Evolutionary conservation across 2,888 invertebrate genomes (phyloP), one percentile per base, ranked within the genome.

Genomic region (Metopia argyrocephala): DNA sequence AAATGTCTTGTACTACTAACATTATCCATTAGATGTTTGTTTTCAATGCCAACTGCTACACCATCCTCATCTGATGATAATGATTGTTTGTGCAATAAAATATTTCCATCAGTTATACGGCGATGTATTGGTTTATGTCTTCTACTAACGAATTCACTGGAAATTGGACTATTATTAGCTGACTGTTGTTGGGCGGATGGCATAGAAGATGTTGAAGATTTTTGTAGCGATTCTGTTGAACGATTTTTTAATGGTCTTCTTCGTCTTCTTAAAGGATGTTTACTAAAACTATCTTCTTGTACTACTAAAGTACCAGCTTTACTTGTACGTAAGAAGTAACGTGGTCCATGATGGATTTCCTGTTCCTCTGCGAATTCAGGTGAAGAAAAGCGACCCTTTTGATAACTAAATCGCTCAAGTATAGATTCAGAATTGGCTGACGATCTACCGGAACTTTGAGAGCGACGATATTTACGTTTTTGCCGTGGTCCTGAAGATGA

Each of bases 221-320:
- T 65, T 25, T 70, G 66, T 23, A 48, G 57, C 5, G 78, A 31
- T 27, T 79, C 83, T 9, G 73, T 52, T 0, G 87, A 87, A 25
- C 85, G 83, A 62, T 74, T 45, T 57, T 76, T 82, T 7, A 59
- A 20, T 2, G 62, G 56, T 15, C 84, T 84, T 6, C 83, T 86
- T 18, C 90, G 86, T 6, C 90, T 88, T 52, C 86, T 84, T 61
- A 87, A 85, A 20, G 89, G 88, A 78, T 86, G 86, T 0, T 85
- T 84, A 50, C 81, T 85, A 56, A 91, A 90, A 86, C 89, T 91
- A 70, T 92, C 92, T 74, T 92, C 91, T 68, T 91, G 90, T 69
- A 92, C 90, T 73, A 93, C 88, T 82, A 92, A 86, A 45, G 92
- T 92, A 28, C 92, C 92, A 15, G 92, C 92, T 79, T 91, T 91